Base-by-base conservation (phyloP, 2,113 vertebrate genomes). In the Callorhinus ursinus region DNA sequence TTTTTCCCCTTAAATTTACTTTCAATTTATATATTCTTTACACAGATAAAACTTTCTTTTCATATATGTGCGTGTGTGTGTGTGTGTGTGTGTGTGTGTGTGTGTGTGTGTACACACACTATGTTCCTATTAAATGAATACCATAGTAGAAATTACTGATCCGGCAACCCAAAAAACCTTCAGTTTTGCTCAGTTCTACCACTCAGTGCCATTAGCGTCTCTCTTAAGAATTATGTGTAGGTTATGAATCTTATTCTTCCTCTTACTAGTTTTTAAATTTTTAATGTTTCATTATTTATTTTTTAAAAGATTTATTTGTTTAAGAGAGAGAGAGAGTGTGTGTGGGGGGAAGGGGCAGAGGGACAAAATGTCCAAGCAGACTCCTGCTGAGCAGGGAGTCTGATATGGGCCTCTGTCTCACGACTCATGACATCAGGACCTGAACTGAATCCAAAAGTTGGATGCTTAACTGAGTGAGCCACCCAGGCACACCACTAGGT, bases 21-120 rank as follows among this genome's bases (percentile, higher is more conserved):
- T 94, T 93, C 9, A 42, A 21, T 46, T 96, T 97, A 49, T 39
- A 21, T 81, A 88, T 86, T 90, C 5, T 33, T 88, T 57, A 21
- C 12, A 61, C 28, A 63, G 18, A 81, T 96, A 90, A 91, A 42
- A 26, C 26, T 88, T 91, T 82, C 63, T 65, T 65, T 65, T 65
- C 31, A 31, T 65, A 15, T 65, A 5, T 31, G 61, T 31, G 26
- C 13, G 28, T 28, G 28, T 26, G 4, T 61, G 1, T 53, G 53
- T 55, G 53, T 53, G 53, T 53, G 53, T 16, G 15, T 53, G 14
- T 53, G 53, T 53, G 53, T 53, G 53, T 39, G 39, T 26, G 53
- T 55, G 53, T 55, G 53, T 55, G 53, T 19, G 16, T 55, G 16
- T 55, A 46, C 46, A 7, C 46, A 46, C 7, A 46, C 46, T 46